Conservation (phyloP, 2,113 vertebrate species). For the Rattus norvegicus region DNA sequence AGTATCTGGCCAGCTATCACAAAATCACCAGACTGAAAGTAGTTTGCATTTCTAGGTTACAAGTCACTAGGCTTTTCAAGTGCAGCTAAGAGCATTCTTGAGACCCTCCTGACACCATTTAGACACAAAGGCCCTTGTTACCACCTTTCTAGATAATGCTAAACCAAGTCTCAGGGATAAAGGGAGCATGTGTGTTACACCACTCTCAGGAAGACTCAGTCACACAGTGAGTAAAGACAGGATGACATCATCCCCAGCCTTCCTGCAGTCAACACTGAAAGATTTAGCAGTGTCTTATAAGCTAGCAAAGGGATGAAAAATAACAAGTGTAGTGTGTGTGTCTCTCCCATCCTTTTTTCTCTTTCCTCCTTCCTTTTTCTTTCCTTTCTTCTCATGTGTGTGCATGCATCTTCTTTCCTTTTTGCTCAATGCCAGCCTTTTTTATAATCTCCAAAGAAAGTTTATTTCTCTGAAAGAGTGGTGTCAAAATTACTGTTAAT, state of each 20-base stretch:
- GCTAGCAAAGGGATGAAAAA: background rate
- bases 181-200: background rate
- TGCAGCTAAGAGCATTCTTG: background rate
- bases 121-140: background rate
- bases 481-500: slow-evolving; percentile 84
- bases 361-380: too few species aligned
- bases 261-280: background rate
- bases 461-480: slow-evolving; percentile 80
- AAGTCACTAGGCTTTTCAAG: background rate
- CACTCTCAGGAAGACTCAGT: background rate
- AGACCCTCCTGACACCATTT: background rate
- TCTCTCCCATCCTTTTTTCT: background rate
- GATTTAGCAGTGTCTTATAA: background rate
- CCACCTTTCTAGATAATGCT: background rate
- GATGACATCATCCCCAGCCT: background rate
- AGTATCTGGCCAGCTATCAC: background rate
- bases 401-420: background rate
- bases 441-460: slow-evolving; percentile 69
- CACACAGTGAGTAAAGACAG: background rate
- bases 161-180: background rate
- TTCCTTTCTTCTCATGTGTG: background rate
- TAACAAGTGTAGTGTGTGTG: background rate
- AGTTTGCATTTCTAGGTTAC: background rate
- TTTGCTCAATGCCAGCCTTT: slow-evolving; percentile 60
- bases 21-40: background rate